Conservation (phyloP, 2,113 vertebrate species). For the Naja naja region DNA sequence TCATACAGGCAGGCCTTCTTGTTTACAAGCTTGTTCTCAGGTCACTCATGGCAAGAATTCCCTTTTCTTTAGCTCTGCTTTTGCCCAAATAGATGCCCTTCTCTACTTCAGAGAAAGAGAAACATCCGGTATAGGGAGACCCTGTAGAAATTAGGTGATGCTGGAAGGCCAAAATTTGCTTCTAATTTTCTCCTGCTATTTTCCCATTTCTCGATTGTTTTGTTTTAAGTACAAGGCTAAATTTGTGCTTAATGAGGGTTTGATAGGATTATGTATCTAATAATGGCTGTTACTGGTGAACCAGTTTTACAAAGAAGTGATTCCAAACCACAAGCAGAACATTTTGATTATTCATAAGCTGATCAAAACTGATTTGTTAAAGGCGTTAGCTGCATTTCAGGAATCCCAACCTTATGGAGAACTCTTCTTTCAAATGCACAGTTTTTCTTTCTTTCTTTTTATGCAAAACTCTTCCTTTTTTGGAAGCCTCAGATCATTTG, state of each 20-base stretch:
- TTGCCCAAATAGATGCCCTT: fast-evolving
- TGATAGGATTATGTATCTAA: neutral
- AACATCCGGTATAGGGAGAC: neutral
- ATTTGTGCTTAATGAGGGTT: neutral
- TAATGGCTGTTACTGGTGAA: neutral
- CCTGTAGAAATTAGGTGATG: neutral
- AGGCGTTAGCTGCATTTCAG: neutral
- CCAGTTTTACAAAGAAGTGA: neutral
- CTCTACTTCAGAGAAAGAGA: fast-evolving
- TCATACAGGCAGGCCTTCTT: slow-evolving; percentile 15
- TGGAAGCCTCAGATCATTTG: neutral
- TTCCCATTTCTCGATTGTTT: neutral
- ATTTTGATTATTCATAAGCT: neutral
- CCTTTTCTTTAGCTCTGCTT: neutral
- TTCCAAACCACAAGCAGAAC: neutral
- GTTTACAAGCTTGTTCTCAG: slow-evolving; percentile 23
- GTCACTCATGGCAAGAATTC: neutral
- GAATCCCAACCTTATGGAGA: neutral
- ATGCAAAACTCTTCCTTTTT: neutral
- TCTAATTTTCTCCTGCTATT: neutral
- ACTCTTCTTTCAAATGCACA: neutral
- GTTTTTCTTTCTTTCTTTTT: neutral
- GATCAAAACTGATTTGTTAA: neutral
- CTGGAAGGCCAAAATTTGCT: neutral
- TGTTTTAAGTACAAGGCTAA: neutral